phyloP scores from a whole-genome alignment of 2,888 invertebrate genomes.

The Polydrusus pterygomalis region DNA sequence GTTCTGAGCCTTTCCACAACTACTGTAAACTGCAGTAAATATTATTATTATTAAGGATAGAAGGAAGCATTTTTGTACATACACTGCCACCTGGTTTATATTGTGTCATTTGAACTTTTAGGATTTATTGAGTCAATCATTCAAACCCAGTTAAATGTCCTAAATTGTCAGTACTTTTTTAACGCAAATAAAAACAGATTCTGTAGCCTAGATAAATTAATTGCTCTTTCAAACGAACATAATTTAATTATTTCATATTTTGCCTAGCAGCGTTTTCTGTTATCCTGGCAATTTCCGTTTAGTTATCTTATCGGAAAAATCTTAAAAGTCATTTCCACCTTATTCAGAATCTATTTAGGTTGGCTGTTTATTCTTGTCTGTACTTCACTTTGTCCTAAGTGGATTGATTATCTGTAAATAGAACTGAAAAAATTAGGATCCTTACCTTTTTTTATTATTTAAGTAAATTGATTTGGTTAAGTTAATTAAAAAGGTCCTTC shows the following conservation, averaged over 20 bases:
- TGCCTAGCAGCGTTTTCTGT: constrained; percentile 6
- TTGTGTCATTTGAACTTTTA: no score
- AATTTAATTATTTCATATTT: constrained; percentile 12
- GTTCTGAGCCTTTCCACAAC: no score
- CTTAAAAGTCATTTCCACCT: constrained; percentile 17
- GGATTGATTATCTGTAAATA: constrained; percentile 5
- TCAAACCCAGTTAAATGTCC: no score
- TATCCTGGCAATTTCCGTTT: constrained; percentile 12
- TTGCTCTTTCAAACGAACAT: not conserved
- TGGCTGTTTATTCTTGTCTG: constrained; percentile 3
- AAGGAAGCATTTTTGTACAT: no score
- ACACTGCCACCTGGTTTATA: no score
- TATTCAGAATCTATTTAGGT: constrained; percentile 10
- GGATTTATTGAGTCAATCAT: no score
- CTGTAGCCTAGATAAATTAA: not conserved
- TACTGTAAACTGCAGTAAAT: no score
- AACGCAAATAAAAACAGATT: not conserved
- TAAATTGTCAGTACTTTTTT: no score
- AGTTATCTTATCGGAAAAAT: constrained; percentile 10
- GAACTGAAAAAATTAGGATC: not conserved
- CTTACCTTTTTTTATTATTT: not conserved
- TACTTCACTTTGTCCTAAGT: not conserved
- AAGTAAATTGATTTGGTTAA: not conserved
- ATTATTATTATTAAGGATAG: no score
- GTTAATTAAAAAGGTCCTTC: not conserved